Conservation (phyloP, 2,888 invertebrate species). For the Epicampocera succincta region DNA sequence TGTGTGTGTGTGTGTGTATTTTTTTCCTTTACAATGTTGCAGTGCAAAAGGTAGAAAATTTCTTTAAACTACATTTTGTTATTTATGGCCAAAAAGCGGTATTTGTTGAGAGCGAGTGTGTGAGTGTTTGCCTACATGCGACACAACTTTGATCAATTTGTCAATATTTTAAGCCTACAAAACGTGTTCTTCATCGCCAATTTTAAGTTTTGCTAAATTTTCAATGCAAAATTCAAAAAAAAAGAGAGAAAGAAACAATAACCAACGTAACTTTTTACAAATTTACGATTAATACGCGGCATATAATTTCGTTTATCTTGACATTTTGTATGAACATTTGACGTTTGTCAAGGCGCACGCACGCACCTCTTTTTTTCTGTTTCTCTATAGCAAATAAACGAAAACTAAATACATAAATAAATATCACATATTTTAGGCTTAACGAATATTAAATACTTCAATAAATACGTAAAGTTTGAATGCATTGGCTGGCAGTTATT, state of each 20-base stretch:
- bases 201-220: slow-evolving; percentile 28
- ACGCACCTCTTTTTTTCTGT: slow-evolving; percentile 64
- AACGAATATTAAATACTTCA: slow-evolving; percentile 37
- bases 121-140: not conserved
- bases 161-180: slow-evolving; percentile 57
- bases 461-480: slow-evolving; percentile 7
- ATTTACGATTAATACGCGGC: slow-evolving; percentile 55
- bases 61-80: slow-evolving; percentile 15
- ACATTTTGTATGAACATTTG: slow-evolving; percentile 68
- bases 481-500: slow-evolving; percentile 63
- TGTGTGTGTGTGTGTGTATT: too few species aligned
- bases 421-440: slow-evolving; percentile 64
- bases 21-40: slow-evolving; percentile 4
- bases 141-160: slow-evolving; percentile 56
- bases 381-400: not conserved
- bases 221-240: slow-evolving; percentile 16
- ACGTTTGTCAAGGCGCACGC: slow-evolving; percentile 67
- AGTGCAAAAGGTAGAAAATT: slow-evolving; percentile 50
- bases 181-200: slow-evolving; percentile 61
- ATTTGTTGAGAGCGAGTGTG: not conserved
- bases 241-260: slow-evolving; percentile 3
- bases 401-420: slow-evolving; percentile 55
- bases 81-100: slow-evolving; percentile 17
- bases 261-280: slow-evolving; percentile 43
- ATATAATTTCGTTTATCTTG: slow-evolving; percentile 66